Conservation (phyloP, 2,888 invertebrate genomes). For the Polyommatus icarus region DNA sequence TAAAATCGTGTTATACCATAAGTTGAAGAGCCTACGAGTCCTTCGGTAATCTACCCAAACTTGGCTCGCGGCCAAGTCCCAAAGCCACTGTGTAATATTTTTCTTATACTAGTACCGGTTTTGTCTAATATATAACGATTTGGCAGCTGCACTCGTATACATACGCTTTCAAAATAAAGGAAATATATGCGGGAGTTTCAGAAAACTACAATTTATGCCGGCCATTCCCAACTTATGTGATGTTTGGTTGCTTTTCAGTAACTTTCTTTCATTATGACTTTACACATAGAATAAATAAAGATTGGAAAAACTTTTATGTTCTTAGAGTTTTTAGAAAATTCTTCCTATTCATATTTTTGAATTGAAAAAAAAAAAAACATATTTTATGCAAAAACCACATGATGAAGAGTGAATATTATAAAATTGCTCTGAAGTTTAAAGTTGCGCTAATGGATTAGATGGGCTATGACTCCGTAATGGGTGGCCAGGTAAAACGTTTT, state of each 20-base stretch:
- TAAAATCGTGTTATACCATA: background rate
- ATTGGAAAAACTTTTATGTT: too few species aligned
- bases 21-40: slow-evolving; percentile 19
- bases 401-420: background rate
- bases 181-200: slow-evolving; percentile 13
- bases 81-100: slow-evolving; percentile 13
- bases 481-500: slow-evolving; percentile 9
- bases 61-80: slow-evolving; percentile 13
- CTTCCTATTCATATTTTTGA: background rate
- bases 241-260: background rate
- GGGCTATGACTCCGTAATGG: slow-evolving; percentile 15
- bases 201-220: background rate
- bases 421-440: slow-evolving; percentile 3
- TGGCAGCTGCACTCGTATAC: slow-evolving; percentile 25
- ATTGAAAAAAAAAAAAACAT: background rate
- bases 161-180: slow-evolving; percentile 13
- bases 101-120: slow-evolving; percentile 20
- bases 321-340: too few species aligned
- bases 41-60: slow-evolving; percentile 18
- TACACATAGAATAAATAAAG: too few species aligned
- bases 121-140: slow-evolving; percentile 22
- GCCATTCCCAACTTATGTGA: slow-evolving; percentile 1
- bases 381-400: background rate
- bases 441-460: slow-evolving; percentile 27
- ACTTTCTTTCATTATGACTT: background rate